Evolutionary conservation across 2,113 vertebrate genomes (phyloP).

Genomic region (Ceyx cyanopectus): DNA sequence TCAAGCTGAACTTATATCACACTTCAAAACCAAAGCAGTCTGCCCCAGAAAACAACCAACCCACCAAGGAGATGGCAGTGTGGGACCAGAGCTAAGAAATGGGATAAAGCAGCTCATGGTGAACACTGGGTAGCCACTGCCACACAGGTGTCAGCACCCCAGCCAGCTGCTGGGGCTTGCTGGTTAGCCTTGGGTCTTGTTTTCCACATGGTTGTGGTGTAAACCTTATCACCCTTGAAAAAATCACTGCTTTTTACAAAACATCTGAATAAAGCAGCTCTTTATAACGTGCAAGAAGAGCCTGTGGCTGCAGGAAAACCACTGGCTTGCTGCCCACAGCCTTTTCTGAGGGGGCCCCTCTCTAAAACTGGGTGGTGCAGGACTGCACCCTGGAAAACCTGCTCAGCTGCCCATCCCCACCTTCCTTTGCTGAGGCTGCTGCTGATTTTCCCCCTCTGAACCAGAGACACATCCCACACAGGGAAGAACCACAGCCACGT

Average conservation of each 20-base stretch:
- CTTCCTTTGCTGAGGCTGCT: background rate
- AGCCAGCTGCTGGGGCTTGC: background rate
- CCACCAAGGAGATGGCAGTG: background rate
- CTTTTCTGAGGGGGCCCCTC: background rate
- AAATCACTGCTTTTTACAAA: background rate
- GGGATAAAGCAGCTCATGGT: background rate
- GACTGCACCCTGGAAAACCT: background rate
- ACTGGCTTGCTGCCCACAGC: background rate
- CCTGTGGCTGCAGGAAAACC: background rate
- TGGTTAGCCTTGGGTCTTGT: background rate
- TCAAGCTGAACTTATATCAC: background rate
- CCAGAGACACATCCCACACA: background rate
- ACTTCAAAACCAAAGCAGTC: background rate
- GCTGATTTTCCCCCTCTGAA: background rate
- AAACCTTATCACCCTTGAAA: background rate
- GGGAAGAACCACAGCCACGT: background rate
- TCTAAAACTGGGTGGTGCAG: background rate
- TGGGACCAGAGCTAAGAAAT: background rate
- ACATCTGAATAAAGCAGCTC: background rate
- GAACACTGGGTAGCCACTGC: background rate
- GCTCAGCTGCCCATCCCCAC: background rate
- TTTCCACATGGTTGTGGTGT: background rate
- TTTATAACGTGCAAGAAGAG: background rate
- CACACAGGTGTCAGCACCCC: accelerated
- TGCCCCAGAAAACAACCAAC: background rate